Conservation (phyloP, 2,888 invertebrate genomes). For the Criorhina ranunculi region DNA sequence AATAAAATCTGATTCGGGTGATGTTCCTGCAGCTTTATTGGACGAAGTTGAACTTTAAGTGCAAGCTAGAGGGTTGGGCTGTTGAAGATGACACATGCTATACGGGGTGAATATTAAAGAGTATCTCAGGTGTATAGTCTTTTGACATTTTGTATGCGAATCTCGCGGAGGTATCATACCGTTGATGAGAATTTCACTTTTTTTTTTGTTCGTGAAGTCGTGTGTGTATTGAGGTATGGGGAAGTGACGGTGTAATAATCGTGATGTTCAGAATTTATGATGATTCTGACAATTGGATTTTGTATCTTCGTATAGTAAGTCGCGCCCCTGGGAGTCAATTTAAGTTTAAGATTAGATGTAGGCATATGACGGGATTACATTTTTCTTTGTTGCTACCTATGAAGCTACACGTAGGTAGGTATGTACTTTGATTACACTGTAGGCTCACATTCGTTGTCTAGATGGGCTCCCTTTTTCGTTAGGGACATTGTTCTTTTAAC, state of each 20-base stretch:
- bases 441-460: no score
- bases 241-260: neutral
- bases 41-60: neutral
- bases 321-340: neutral
- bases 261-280: neutral
- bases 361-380: no score
- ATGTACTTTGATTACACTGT: no score
- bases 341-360: no score
- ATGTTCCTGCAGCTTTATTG: neutral
- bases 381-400: no score
- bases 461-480: no score
- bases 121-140: neutral
- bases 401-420: no score
- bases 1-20: neutral
- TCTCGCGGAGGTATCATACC: neutral
- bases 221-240: no score
- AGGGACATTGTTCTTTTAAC: no score
- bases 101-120: neutral
- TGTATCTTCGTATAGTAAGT: neutral
- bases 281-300: constrained; percentile 6
- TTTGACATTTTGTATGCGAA: neutral
- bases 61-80: neutral
- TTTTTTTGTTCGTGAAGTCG: neutral
- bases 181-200: neutral
- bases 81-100: neutral